Evolutionary conservation across 2,888 invertebrate genomes (phyloP).

Genomic region (Trichacis sp.): DNA sequence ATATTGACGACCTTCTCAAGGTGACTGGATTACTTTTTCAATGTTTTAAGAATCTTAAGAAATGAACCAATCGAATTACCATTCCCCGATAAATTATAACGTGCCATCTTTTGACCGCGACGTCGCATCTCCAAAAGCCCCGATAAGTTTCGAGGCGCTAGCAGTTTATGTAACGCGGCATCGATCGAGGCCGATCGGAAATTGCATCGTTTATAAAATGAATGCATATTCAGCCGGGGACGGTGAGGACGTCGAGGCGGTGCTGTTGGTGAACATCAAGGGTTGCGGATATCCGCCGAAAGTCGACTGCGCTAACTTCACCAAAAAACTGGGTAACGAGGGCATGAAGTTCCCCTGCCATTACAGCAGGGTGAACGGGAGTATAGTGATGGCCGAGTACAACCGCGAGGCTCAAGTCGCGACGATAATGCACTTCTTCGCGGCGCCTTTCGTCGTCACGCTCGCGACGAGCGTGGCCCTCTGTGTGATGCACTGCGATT

Average conservation of each 20-base stretch:
- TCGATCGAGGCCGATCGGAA: conserved; percentile 30
- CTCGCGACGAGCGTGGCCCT: conserved; percentile 86
- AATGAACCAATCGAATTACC: too few relatives aligned
- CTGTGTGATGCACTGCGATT: conserved; percentile 90
- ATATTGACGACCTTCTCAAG: too few relatives aligned
- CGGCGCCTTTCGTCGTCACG: conserved; percentile 86
- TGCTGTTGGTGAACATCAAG: conserved; percentile 83
- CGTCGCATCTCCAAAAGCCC: background rate
- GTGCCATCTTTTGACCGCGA: too few relatives aligned
- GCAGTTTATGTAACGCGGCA: too few relatives aligned
- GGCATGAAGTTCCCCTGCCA: conserved; percentile 78
- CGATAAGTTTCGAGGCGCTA: background rate
- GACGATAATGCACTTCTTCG: conserved; percentile 86
- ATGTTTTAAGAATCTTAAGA: too few relatives aligned
- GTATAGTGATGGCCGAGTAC: conserved; percentile 86
- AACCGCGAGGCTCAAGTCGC: conserved; percentile 85
- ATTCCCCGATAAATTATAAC: too few relatives aligned
- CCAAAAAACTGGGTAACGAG: conserved; percentile 77
- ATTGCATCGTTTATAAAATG: conserved; percentile 36
- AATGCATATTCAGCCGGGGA: conserved; percentile 43
- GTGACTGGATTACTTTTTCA: too few relatives aligned
- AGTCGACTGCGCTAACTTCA: conserved; percentile 83
- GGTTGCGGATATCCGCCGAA: conserved; percentile 86
- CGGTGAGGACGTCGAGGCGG: conserved; percentile 73
- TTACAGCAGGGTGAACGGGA: conserved; percentile 83